Conservation (phyloP, 2,888 invertebrate genomes). For the Thereva unica region DNA sequence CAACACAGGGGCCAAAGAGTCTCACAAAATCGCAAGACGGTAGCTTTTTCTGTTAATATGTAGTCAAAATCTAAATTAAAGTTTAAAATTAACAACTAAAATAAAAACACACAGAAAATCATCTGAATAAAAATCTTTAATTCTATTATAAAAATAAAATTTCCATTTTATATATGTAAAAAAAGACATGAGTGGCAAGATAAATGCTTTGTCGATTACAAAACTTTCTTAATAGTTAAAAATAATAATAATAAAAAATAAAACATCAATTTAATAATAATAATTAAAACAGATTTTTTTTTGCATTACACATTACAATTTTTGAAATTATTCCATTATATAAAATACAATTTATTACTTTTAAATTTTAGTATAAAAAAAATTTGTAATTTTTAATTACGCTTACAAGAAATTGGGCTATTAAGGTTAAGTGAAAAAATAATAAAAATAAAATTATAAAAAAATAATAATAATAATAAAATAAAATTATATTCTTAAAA, state of each 20-base stretch:
- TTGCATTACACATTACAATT: constrained; percentile 1
- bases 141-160: constrained; percentile 34
- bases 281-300: constrained; percentile 19
- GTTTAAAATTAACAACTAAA: neutral
- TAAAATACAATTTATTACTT: too few relatives aligned
- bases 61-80: constrained; percentile 34
- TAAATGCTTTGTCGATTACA: constrained; percentile 42
- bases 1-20: too few relatives aligned
- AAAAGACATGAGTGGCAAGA: constrained; percentile 40
- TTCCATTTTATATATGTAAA: constrained; percentile 27
- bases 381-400: constrained; percentile 27
- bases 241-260: constrained; percentile 22
- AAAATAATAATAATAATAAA: too few relatives aligned
- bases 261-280: constrained; percentile 14
- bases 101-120: neutral
- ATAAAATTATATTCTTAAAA: too few relatives aligned
- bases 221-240: constrained; percentile 27
- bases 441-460: neutral
- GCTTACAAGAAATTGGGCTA: constrained; percentile 13
- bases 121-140: constrained; percentile 23
- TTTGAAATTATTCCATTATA: too few relatives aligned
- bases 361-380: too few relatives aligned
- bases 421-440: constrained; percentile 1
- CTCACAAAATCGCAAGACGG: too few relatives aligned
- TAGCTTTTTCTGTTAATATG: too few relatives aligned